phyloP scores from a whole-genome alignment of 30 jellyfish, hydroid and myxozoan species.

The Chrysaora quinquecirrha region DNA sequence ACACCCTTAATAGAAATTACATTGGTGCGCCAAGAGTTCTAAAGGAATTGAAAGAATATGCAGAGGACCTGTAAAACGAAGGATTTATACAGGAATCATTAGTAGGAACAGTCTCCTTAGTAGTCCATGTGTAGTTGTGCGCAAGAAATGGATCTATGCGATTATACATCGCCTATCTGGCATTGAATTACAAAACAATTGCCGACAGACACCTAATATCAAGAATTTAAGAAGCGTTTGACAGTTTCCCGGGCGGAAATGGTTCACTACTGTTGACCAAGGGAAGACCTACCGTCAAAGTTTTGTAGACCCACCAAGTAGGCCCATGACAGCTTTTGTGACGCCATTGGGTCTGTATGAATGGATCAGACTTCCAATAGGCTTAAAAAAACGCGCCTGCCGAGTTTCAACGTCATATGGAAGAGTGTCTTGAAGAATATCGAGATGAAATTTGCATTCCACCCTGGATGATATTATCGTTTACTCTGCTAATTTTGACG shows the following conservation, averaged over 20 bases:
- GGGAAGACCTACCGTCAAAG: conserved; percentile 20
- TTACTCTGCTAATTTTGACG: neutral
- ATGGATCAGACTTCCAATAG: conserved; percentile 17
- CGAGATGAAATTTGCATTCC: neutral
- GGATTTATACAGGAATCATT: conserved; percentile 21
- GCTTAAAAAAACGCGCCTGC: neutral
- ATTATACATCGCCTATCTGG: conserved; percentile 38
- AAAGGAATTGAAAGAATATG: neutral
- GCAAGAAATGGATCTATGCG: conserved; percentile 35
- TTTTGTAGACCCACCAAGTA: neutral
- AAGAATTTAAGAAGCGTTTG: conserved; percentile 16
- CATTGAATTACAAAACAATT: conserved; percentile 18
- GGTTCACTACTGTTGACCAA: conserved; percentile 30
- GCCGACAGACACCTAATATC: conserved; percentile 31
- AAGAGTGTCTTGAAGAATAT: conserved; percentile 8
- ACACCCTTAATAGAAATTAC: conserved; percentile 2
- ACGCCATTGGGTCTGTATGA: conserved; percentile 22
- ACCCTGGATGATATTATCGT: neutral
- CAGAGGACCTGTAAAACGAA: neutral
- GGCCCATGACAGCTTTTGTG: conserved; percentile 10
- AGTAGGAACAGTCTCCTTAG: conserved; percentile 12
- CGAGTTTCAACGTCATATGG: neutral
- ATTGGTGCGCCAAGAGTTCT: neutral
- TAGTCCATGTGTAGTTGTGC: conserved; percentile 43
- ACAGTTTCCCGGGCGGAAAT: conserved; percentile 17